A percentile compares a stretch with the other conserved stretches of the same genome.
Conservation (phyloP, 1,140 invertebrate genomes). For the Orchesella cincta region DNA sequence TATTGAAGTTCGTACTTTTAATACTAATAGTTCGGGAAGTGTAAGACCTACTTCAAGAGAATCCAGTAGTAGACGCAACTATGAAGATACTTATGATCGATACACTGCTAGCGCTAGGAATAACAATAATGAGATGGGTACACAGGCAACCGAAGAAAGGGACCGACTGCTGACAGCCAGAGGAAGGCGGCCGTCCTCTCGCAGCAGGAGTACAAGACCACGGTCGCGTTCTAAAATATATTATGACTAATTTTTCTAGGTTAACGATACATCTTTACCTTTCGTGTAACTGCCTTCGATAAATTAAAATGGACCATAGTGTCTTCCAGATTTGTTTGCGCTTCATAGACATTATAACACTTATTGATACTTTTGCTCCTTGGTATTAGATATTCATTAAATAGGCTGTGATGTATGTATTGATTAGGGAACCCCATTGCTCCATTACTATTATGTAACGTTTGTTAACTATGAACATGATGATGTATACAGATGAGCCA, state of each 20-base stretch:
- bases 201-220: too few species aligned
- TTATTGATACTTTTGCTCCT: too few species aligned
- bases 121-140: background rate
- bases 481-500: conserved; percentile 32
- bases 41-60: too few species aligned
- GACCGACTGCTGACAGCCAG: background rate
- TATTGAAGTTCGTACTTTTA: background rate
- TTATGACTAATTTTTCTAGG: background rate
- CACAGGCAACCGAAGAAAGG: background rate
- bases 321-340: too few species aligned
- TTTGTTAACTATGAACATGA: background rate
- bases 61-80: background rate
- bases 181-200: too few species aligned
- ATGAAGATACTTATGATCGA: background rate
- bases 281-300: too few species aligned
- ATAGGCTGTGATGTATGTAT: too few species aligned
- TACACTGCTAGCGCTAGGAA: background rate
- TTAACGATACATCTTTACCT: background rate
- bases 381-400: too few species aligned
- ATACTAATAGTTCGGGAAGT: too few species aligned
- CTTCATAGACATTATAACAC: too few species aligned
- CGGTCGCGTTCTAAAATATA: background rate
- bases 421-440: background rate
- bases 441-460: background rate
- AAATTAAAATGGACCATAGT: too few species aligned